Percentiles rank a stretch among this genome's conserved stretches.
These are phyloP conservation scores for Magallana nippona DNA, from an alignment of 2,888 invertebrate species.

Conservation along the genomic window DNA sequence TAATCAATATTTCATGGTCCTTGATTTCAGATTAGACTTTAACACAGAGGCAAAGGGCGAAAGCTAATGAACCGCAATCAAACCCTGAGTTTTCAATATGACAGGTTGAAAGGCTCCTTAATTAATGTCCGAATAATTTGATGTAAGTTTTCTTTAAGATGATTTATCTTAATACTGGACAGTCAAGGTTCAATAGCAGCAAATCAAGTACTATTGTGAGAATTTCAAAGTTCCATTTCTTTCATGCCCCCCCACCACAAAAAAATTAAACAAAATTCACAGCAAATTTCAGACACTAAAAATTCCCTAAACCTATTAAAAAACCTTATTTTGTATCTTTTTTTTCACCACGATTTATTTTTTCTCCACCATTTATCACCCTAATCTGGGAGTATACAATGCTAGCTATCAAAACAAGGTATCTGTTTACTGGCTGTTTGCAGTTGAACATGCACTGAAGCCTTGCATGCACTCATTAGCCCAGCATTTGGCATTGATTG, in stretches of 20 bases:
- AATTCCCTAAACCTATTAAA: no score
- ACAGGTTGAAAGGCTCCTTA: neutral
- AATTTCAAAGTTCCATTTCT: no score
- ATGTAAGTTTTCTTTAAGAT: neutral
- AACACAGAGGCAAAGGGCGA: neutral
- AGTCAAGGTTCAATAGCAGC: neutral
- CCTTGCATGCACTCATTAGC: constrained; percentile 4
- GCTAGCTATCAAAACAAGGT: constrained; percentile 26
- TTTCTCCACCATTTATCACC: neutral
- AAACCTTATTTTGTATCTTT: no score
- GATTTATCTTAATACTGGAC: neutral
- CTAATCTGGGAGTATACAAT: constrained; percentile 13
- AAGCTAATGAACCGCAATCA: constrained; percentile 2
- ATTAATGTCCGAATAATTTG: constrained; percentile 15
- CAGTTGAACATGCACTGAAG: constrained; percentile 5
- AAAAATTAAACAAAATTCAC: no score
- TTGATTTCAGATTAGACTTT: neutral
- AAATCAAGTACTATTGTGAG: neutral
- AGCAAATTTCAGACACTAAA: no score
- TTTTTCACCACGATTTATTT: no score
- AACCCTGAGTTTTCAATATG: neutral
- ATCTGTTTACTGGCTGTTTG: constrained; percentile 17
- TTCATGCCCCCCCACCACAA: no score
- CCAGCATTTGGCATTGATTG: neutral
- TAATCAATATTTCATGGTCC: constrained; percentile 14